Evolutionary conservation across 2,113 vertebrate species (phyloP), one percentile per base, ranked within the genome.

Genomic region (Microcebus tavaratra): DNA sequence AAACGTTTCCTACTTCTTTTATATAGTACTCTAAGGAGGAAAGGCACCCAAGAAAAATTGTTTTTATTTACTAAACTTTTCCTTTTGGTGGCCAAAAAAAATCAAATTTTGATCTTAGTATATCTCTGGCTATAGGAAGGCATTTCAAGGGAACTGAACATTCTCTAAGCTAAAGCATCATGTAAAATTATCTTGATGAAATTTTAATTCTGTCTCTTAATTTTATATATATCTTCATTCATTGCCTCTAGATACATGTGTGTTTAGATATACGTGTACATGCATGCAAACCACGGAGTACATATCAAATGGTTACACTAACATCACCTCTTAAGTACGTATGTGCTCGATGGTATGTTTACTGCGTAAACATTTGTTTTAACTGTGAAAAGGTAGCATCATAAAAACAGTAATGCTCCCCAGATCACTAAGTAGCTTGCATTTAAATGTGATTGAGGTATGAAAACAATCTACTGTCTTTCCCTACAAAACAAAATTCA

Each of bases 21-120:
- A 83, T 36, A 53, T 15, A 73, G 55, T 70, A 21, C 18, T 94
- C 75, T 31, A n/a, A 75, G 83, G 29, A 70, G 68, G 70, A 96
- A 96, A 93, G 29, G 10, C 34, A 89, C 83, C 45, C 72, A 39
- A 36, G 95, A 94, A 59, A 90, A 93, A 83, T 68, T 29, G 53
- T 39, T 55, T 86, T 6, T 67, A 5, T 57, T 96, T 93, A 92
- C n/a, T 93, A 94, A 96, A 42, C 25, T 59, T 17, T 88, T 93
- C 31, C 9, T 92, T 97, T 93, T 88, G 8, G 21, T 78, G 23
- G 3, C 68, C 92, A 59, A 93, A 90, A 45, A 94, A 27, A 73
- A 67, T 2, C 4, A 0, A 2, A 12, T 73, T 95, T 96, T 97
- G 82, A 87, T 85, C 68, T 82, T 93, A 94, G 39, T 86, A 90